Percentiles rank a stretch among this genome's conserved stretches.
Evolutionary conservation across 2,113 vertebrate genomes (phyloP).

Genomic region (Symphodus melops): DNA sequence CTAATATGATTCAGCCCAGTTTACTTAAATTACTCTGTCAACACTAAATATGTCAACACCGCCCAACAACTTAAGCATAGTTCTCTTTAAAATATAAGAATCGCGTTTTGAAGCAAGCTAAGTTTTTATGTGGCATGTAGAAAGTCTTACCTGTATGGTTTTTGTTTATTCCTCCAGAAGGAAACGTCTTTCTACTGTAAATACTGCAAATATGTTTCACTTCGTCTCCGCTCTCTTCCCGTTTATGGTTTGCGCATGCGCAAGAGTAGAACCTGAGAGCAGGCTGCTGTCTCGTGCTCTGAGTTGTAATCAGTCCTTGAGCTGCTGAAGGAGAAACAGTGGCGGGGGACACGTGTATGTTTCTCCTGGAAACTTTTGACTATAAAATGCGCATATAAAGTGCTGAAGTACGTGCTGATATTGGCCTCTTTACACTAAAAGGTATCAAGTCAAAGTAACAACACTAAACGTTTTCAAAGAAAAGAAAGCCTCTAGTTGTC

Average conservation of each 20-base stretch:
- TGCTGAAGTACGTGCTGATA: not conserved
- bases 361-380: not conserved
- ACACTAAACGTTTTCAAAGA: too few relatives aligned
- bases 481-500: too few relatives aligned
- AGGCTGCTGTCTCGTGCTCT: not conserved
- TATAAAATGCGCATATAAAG: too few relatives aligned
- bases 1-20: conserved; percentile 3
- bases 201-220: not conserved
- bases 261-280: not conserved
- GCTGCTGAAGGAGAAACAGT: not conserved
- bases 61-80: not conserved
- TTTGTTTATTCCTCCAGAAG: too few relatives aligned
- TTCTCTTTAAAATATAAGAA: not conserved
- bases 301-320: not conserved
- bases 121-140: rapidly evolving
- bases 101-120: too few relatives aligned
- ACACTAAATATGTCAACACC: not conserved
- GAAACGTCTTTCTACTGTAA: conserved; percentile 2
- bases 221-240: not conserved
- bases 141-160: conserved; percentile 19
- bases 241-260: conserved; percentile 38
- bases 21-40: not conserved
- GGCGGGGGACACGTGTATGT: not conserved
- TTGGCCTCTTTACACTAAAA: not conserved
- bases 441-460: too few relatives aligned